Evolutionary conservation across 2,797 vertebrate genomes (phyloP).

Genomic region (Cossypha heuglini): DNA sequence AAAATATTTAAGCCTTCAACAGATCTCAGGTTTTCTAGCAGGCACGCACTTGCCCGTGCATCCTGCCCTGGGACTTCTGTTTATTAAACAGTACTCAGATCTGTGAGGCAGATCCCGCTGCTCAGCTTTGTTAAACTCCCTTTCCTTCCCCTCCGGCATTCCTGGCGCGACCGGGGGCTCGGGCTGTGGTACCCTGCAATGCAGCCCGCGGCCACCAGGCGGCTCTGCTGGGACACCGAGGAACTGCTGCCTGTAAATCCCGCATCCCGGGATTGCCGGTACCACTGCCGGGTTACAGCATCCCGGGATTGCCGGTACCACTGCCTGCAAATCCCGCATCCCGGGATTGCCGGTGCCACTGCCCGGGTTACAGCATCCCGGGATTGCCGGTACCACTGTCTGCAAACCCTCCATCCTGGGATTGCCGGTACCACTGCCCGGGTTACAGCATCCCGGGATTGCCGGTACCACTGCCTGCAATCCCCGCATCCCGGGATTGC

Average conservation of each 20-base stretch:
- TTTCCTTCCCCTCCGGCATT: background rate
- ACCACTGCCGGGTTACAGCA: background rate
- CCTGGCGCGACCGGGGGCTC: background rate
- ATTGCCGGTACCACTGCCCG: background rate
- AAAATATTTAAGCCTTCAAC: background rate
- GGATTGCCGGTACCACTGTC: background rate
- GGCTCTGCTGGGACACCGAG: background rate
- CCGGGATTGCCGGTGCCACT: accelerated
- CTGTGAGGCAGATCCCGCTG: too few species aligned
- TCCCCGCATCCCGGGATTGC: too few species aligned
- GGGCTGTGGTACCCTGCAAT: background rate
- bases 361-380: too few species aligned
- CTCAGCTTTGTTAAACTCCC: background rate
- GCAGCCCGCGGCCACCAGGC: background rate
- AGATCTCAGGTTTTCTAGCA: background rate
- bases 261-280: too few species aligned
- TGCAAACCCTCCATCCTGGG: background rate
- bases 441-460: background rate
- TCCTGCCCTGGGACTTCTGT: background rate
- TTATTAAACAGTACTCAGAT: background rate
- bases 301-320: background rate
- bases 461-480: too few species aligned
- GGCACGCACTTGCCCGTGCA: background rate
- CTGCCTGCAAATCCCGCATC: background rate
- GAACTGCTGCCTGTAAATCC: background rate